A percentile compares a stretch with the other conserved stretches of the same genome.
Conservation (phyloP, 2,113 vertebrate genomes). For the Raja brachyura region DNA sequence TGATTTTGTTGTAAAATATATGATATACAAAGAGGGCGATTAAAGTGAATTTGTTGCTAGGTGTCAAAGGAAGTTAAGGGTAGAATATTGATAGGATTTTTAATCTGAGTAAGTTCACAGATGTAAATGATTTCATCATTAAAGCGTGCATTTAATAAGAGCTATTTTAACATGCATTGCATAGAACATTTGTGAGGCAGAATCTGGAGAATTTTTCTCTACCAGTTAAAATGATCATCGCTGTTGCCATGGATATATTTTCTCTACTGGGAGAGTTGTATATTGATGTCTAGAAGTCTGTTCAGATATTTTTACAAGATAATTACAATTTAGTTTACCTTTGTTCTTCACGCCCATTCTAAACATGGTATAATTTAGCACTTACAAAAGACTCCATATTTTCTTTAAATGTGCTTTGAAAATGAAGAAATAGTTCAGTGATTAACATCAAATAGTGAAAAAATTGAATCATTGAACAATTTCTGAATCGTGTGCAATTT, state of each 20-base stretch:
- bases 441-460: not conserved
- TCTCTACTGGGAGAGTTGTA: constrained; percentile 60
- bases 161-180: constrained; percentile 81
- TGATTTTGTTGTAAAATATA: constrained; percentile 12
- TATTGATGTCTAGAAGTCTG: constrained; percentile 41
- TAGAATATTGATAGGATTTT: not conserved
- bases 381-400: not conserved
- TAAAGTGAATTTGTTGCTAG: not conserved
- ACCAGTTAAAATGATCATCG: constrained; percentile 58
- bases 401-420: constrained; percentile 22
- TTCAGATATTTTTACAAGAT: constrained; percentile 22
- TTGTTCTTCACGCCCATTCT: not conserved
- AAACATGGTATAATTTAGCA: not conserved
- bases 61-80: constrained; percentile 9
- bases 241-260: constrained; percentile 73
- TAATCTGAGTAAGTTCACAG: not conserved
- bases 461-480: not conserved
- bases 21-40: too few species aligned
- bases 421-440: not conserved
- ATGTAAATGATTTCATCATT: not conserved
- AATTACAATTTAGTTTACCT: constrained; percentile 15
- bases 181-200: constrained; percentile 76
- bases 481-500: not conserved
- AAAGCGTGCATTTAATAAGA: constrained; percentile 56
- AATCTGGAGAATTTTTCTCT: constrained; percentile 57